These are phyloP conservation scores for Lontra canadensis DNA, from an alignment of 2,113 vertebrate species.

Conservation along the genomic window DNA sequence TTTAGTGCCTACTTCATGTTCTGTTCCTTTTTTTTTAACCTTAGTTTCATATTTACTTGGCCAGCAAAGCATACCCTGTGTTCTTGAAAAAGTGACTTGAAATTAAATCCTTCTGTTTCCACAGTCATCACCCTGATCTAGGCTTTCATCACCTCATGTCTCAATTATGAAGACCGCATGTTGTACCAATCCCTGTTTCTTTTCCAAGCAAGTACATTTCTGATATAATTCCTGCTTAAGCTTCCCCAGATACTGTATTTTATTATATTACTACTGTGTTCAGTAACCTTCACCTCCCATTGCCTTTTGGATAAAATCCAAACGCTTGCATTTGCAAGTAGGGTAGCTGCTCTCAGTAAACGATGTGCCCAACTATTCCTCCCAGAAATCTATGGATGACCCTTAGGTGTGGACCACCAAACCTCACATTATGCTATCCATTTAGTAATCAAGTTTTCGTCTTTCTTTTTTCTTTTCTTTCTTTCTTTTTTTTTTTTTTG, in stretches of 20 bases:
- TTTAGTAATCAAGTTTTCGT: background rate
- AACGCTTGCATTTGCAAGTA: background rate
- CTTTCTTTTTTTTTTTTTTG: background rate
- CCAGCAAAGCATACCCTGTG: background rate
- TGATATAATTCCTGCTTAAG: background rate
- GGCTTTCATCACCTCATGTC: slow-evolving; percentile 36
- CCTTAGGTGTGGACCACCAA: background rate
- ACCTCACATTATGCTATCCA: background rate
- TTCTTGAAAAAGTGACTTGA: slow-evolving; percentile 51
- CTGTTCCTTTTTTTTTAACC: background rate
- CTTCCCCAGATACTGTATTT: background rate
- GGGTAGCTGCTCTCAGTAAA: background rate
- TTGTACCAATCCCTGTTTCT: background rate
- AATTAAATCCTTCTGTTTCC: slow-evolving; percentile 59
- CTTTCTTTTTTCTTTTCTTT: background rate
- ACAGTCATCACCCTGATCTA: slow-evolving; percentile 12
- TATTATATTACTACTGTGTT: slow-evolving; percentile 5
- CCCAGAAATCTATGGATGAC: background rate
- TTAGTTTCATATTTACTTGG: slow-evolving; percentile 43
- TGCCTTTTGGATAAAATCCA: slow-evolving; percentile 33
- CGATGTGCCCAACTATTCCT: background rate
- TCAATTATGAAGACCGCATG: slow-evolving; percentile 22
- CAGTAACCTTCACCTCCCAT: background rate
- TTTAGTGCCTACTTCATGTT: slow-evolving; percentile 8
- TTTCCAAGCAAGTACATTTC: background rate